A percentile compares a stretch with the other conserved stretches of the same genome.
Evolutionary conservation across 1,140 invertebrate species (phyloP).

Genomic region (Diorhabda sublineata): DNA sequence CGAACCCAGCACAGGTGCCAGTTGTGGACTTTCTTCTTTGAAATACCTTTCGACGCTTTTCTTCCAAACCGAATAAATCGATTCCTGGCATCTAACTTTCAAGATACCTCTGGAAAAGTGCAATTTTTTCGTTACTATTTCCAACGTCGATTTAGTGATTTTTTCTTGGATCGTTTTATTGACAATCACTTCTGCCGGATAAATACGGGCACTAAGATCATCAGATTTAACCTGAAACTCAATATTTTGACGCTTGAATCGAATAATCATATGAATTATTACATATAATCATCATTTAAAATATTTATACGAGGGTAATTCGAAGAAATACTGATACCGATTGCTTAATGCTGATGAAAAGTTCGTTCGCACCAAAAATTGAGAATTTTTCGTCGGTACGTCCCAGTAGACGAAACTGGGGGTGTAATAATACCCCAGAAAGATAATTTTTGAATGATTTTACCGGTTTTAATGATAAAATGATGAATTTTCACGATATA

Average conservation of each 20-base stretch:
- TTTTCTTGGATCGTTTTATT: slow-evolving; percentile 24
- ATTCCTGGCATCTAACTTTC: slow-evolving; percentile 37
- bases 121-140: slow-evolving; percentile 35
- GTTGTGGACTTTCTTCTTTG: slow-evolving; percentile 38
- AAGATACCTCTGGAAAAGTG: slow-evolving; percentile 39
- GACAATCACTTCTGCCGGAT: slow-evolving; percentile 23
- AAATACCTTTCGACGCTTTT: slow-evolving; percentile 33
- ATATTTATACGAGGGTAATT: too few relatives aligned
- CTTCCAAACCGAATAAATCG: slow-evolving; percentile 37
- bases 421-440: too few relatives aligned
- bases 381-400: too few relatives aligned
- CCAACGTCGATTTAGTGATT: slow-evolving; percentile 35
- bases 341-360: too few relatives aligned
- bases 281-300: too few relatives aligned
- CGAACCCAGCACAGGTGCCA: slow-evolving; percentile 40
- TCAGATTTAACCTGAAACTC: neutral
- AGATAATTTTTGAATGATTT: too few relatives aligned
- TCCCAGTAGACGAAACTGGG: too few relatives aligned
- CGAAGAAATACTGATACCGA: too few relatives aligned
- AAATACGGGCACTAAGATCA: slow-evolving; percentile 11
- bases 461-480: too few relatives aligned
- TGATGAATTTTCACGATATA: too few relatives aligned
- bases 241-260: neutral
- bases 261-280: neutral
- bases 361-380: too few relatives aligned